Base-by-base conservation (phyloP, 1,140 invertebrate genomes). In the Drosophila santomea region DNA sequence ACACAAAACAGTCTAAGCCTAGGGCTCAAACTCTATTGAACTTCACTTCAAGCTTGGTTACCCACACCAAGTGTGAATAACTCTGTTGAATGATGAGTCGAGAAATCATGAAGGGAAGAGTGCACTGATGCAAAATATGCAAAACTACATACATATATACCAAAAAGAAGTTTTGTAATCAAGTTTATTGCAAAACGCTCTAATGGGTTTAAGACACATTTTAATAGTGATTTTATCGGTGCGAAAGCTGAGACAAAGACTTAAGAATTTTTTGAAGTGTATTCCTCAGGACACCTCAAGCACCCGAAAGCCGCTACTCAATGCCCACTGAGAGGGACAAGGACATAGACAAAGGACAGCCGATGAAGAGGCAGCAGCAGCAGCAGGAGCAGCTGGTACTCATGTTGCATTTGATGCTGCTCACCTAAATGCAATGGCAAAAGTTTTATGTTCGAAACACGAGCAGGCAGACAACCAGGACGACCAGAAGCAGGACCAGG, bases 391-490 rank as follows among this genome's bases (percentile, higher is more conserved):
- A 50, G 64, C 25, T 32, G 44, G 15, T 64, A 44, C 36, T 66
- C 56, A 45, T 64, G 61, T 62, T 64, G 61, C 61, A 41, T 51
- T 45, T 72, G 68, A 32, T 74, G 71, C 72, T 20, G 50, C 58
- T 68, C 50, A 76, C 57, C 72, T 54, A 73, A 80, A 83, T 86
- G 79, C 83, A 88, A 61, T 61, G 54, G 69, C 71, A 82, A 86
- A 75, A 86, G 69, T 86, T 88, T 83, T 83, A 88, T 76, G 74
- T 52, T 66, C 60, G 64, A 69, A 72, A 71, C 74, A 78, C 41
- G 62, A 56, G 57, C 44, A 35, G 55, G 38, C 41, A 74, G 50
- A 63, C 48, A 57, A 17, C 62, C n/a, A n/a, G n/a, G 32, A 50
- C 48, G 54, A 17, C 66, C 41, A 66, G 54, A 60, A 73, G 45